Evolutionary conservation across 2,888 invertebrate species (phyloP), one percentile per base, ranked within the genome.

Genomic region (Troilus luridus): DNA sequence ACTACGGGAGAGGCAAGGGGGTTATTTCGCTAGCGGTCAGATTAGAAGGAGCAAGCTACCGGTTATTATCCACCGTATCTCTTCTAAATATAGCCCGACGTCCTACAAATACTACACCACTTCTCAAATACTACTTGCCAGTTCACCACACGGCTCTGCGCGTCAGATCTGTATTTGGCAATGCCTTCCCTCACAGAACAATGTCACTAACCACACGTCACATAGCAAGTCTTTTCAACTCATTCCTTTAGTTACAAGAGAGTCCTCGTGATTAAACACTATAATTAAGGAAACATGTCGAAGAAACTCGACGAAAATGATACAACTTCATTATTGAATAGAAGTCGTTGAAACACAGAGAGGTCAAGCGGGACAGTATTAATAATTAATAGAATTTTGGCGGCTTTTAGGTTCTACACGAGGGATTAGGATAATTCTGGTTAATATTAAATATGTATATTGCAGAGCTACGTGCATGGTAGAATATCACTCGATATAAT

Each of bases 91-190:
- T 77, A 77, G 72, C 41, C 72, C 19, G 27, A 19, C 41, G 27
- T 41, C 41, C 72, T 77, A 77, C 72, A 77, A 77, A 77, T 77
- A 77, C 72, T 77, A 77, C 72, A 77, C 72, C 24, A 67, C 12
- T 12, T 24, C 24, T 67, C 1, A 1, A 5, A 77, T 77, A 77
- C 19, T 41, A 41, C 17, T 27, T 77, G 41, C 41, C 72, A 41
- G 17, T 77, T 77, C 72, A 5, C 7, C 27, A 27, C 72, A 77
- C 72, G 41, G 72, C 72, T 77, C 72, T 17, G 8, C 27, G 27
- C 14, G 72, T 77, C 72, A 27, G 41, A 77, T 77, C 27, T 77
- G 41, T 7, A 41, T 77, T 17, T 8, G 41, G 17, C 72, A 1
- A 2, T 21, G 72, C 41, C 72, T 41, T 14, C 14, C 72, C 6